Conservation (phyloP, 2,888 invertebrate species). For the Lepidocyrtinus sp. region DNA sequence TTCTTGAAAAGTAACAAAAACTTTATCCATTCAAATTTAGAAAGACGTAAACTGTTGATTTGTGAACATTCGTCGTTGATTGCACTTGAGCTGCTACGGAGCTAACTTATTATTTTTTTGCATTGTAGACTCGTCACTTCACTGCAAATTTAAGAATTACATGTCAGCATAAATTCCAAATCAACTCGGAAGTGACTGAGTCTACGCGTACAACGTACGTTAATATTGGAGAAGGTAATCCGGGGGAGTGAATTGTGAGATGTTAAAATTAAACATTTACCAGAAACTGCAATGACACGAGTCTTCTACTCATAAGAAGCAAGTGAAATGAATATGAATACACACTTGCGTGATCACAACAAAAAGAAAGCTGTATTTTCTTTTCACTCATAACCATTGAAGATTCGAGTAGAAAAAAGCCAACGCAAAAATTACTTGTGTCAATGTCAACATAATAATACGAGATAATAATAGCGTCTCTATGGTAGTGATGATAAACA, state of each 20-base stretch:
- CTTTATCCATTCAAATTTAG: too few relatives aligned
- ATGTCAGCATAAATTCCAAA: too few relatives aligned
- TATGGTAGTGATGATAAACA: constrained; percentile 11
- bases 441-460: constrained; percentile 40
- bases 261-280: constrained; percentile 17
- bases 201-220: too few relatives aligned
- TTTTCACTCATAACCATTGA: constrained; percentile 25
- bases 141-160: too few relatives aligned
- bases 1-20: too few relatives aligned
- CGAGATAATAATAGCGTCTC: constrained; percentile 10
- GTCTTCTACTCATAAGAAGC: not conserved
- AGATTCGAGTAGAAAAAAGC: not conserved
- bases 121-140: too few relatives aligned
- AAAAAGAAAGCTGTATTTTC: constrained; percentile 26
- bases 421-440: constrained; percentile 42
- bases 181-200: too few relatives aligned
- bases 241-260: too few relatives aligned
- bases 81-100: too few relatives aligned
- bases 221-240: too few relatives aligned
- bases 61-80: too few relatives aligned
- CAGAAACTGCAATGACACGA: constrained; percentile 23
- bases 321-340: not conserved
- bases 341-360: constrained; percentile 47
- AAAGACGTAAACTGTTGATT: constrained; percentile 21
- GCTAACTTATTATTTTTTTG: too few relatives aligned